Percentiles rank a stretch among this genome's conserved stretches.
Conservation (phyloP, 2,888 invertebrate species). For the Leucophenga maculata region DNA sequence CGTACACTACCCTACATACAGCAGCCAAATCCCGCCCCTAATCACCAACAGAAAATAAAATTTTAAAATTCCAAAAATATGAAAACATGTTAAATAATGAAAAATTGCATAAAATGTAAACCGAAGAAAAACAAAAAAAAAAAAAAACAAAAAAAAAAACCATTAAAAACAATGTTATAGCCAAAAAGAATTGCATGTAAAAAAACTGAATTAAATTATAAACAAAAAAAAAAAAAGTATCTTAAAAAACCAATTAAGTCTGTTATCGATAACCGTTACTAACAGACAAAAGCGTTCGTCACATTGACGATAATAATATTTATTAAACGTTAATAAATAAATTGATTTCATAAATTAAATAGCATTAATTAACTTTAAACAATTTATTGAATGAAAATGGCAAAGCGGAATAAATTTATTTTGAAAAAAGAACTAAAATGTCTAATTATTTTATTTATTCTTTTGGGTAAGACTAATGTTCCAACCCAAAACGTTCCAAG, state of each 20-base stretch:
- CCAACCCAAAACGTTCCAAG: no score
- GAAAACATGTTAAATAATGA: conserved; percentile 51
- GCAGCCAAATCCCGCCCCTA: conserved; percentile 26
- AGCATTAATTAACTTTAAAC: conserved; percentile 54
- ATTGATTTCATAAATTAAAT: conserved; percentile 55
- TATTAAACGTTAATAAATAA: conserved; percentile 63
- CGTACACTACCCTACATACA: conserved; percentile 28
- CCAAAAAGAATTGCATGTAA: conserved; percentile 54
- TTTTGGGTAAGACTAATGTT: no score
- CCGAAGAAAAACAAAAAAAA: no score
- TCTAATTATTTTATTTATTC: conserved; percentile 18
- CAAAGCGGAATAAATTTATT: conserved; percentile 63
- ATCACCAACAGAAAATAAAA: conserved; percentile 24
- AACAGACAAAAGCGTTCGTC: conserved; percentile 72
- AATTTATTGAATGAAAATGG: conserved; percentile 56
- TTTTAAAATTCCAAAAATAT: conserved; percentile 38
- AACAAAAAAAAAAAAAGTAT: conserved; percentile 38
- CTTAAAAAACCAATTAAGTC: conserved; percentile 57
- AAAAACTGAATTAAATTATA: conserved; percentile 36
- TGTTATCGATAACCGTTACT: conserved; percentile 72
- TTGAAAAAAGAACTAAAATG: conserved; percentile 54
- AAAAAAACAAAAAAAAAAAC: conserved; percentile 43
- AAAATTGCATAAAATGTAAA: conserved; percentile 55
- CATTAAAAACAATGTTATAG: conserved; percentile 12
- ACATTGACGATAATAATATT: conserved; percentile 73